phyloP scores from a whole-genome alignment of 2,888 invertebrate species.

The Xestobium rufovillosum region DNA sequence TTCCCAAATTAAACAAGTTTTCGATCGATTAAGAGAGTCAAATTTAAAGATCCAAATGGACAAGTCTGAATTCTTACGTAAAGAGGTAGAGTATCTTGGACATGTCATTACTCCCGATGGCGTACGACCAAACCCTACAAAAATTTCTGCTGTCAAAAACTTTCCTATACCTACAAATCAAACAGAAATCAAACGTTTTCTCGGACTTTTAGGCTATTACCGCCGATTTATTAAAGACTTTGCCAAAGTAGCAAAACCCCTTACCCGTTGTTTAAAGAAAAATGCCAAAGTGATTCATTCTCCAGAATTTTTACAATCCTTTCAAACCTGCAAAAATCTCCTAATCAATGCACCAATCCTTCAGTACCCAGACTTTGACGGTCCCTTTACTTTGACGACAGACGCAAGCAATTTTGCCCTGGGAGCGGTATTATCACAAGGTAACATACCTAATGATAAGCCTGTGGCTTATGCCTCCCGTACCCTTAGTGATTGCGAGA shows the following conservation, averaged over 20 bases:
- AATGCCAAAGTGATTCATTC: no score
- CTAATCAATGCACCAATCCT: constrained; percentile 16
- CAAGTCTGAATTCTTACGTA: no score
- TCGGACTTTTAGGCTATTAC: constrained; percentile 24
- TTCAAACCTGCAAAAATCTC: constrained; percentile 17
- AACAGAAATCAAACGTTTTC: constrained; percentile 29
- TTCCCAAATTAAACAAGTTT: constrained; percentile 19
- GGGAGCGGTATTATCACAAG: constrained; percentile 23
- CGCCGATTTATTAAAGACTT: no score
- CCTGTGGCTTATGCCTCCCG: constrained; percentile 25
- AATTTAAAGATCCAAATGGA: no score
- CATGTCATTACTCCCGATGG: constrained; percentile 32
- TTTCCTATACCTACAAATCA: constrained; percentile 23
- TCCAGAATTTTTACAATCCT: constrained; percentile 11
- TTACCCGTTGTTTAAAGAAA: constrained; percentile 19
- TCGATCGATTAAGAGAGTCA: constrained; percentile 23
- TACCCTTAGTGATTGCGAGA: constrained; percentile 22
- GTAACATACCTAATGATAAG: constrained; percentile 15
- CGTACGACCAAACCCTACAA: constrained; percentile 32
- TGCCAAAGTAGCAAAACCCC: no score
- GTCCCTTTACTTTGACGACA: constrained; percentile 20
- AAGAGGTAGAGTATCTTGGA: constrained; percentile 31
- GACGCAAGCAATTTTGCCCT: constrained; percentile 24
- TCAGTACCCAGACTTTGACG: constrained; percentile 21
- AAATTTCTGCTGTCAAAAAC: constrained; percentile 27